Base-by-base conservation (phyloP, 2,888 invertebrate genomes). In the Eucriotettix oculatus region DNA sequence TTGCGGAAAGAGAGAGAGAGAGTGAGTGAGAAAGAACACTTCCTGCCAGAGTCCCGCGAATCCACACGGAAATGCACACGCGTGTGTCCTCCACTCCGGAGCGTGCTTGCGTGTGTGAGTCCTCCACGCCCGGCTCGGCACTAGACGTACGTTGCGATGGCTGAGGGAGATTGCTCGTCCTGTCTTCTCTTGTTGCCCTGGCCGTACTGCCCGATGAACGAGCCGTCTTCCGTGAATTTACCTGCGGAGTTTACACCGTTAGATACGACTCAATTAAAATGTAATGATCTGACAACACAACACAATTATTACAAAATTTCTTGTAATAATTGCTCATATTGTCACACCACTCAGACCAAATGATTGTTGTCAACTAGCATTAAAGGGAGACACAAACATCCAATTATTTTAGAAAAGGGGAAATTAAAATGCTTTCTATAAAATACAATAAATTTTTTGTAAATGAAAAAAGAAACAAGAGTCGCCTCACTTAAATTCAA, bases 181-280 rank as follows among this genome's bases (percentile, higher is more conserved):
- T 58, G 60, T 42, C 66, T 65, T 41, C 64, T 58, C 54, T 66
- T 66, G 55, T 66, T 86, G 67, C 86, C 87, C 62, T 89, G 89
- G 70, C 94, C 94, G 76, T 96, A 96, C 76, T 94, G 94, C 56
- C 96, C 96, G 74, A 96, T 96, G 77, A 96, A 96, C 65, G 95
- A 95, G 57, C 95, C 95, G 77, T 96, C 95, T 78, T 96, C 96
- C 66, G 95, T 94, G 78, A 96, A 96, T 68, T 90, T 90, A 73
- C 87, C 88, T 87, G 76, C 2, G 29, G 29, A 29, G 29, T 29
- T 29, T 29, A 29, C 29, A 29, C 29, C n/a, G n/a, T n/a, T n/a
- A n/a, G n/a, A n/a, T n/a, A n/a, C n/a, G n/a, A n/a, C n/a, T n/a
- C n/a, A n/a, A n/a, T n/a, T n/a, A n/a, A n/a, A n/a, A n/a, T n/a